These are phyloP conservation scores for Drosophila pallidifrons DNA, from an alignment of 1,140 invertebrate species.

Conservation along the genomic window DNA sequence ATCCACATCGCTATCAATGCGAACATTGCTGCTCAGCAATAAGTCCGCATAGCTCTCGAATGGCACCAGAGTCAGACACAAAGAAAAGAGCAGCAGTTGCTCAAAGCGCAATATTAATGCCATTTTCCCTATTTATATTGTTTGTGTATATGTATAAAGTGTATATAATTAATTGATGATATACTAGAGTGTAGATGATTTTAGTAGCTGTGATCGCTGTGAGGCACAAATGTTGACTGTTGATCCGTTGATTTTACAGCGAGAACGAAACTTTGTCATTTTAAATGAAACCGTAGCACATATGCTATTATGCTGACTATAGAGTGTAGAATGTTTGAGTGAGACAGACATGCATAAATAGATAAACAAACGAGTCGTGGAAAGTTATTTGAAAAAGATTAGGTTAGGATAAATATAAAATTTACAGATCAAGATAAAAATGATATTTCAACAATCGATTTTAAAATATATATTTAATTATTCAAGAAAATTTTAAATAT, in stretches of 20 bases:
- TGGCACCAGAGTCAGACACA: slow-evolving; percentile 46
- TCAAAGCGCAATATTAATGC: slow-evolving; percentile 15
- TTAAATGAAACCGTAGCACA: slow-evolving; percentile 19
- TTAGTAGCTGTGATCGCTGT: slow-evolving; percentile 39
- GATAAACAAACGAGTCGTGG: too few relatives aligned
- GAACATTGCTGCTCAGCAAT: slow-evolving; percentile 36
- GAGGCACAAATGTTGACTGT: slow-evolving; percentile 62
- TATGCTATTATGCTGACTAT: slow-evolving; percentile 33
- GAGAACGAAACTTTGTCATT: slow-evolving; percentile 63
- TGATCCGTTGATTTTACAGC: slow-evolving; percentile 38
- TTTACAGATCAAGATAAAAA: too few relatives aligned
- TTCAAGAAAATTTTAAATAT: too few relatives aligned
- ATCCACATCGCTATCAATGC: slow-evolving; percentile 60
- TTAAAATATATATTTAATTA: too few relatives aligned
- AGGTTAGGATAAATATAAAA: too few relatives aligned
- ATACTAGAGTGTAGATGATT: background rate
- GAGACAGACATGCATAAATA: background rate
- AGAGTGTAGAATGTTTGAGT: background rate
- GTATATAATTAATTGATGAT: background rate
- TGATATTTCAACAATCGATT: too few relatives aligned
- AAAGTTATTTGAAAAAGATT: too few relatives aligned
- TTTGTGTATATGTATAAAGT: background rate
- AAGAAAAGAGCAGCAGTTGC: slow-evolving; percentile 28
- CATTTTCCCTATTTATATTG: slow-evolving; percentile 33
- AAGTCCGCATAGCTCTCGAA: slow-evolving; percentile 33